Conservation (phyloP, 2,888 invertebrate species). For the Meloe dianella region DNA sequence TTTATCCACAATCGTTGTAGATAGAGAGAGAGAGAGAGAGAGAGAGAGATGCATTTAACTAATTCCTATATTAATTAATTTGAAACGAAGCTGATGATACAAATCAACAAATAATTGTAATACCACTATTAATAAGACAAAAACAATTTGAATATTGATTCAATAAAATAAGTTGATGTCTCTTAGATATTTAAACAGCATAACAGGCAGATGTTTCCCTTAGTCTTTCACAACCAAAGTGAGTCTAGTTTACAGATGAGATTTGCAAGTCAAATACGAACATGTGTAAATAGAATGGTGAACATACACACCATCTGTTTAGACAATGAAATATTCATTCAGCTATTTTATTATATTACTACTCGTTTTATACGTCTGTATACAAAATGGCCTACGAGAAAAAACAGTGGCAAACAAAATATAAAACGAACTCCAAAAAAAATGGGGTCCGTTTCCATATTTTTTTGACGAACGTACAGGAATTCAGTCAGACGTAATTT, state of each 20-base stretch:
- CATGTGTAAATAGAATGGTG: slow-evolving; percentile 19
- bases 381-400: neutral
- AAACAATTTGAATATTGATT: neutral
- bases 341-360: neutral
- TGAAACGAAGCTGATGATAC: neutral
- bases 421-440: neutral
- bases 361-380: neutral
- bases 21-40: neutral
- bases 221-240: slow-evolving; percentile 10
- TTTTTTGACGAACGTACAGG: too few relatives aligned
- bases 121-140: neutral
- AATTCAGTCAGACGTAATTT: too few relatives aligned
- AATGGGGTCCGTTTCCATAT: too few relatives aligned
- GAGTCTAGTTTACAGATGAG: slow-evolving; percentile 10
- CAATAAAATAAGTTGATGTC: neutral
- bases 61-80: neutral
- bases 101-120: neutral
- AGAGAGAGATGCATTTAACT: neutral
- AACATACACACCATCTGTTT: slow-evolving; percentile 11
- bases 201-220: slow-evolving; percentile 13
- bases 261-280: slow-evolving; percentile 19
- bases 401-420: neutral
- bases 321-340: slow-evolving; percentile 20
- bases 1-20: neutral
- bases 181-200: slow-evolving; percentile 2